phyloP scores from a whole-genome alignment of 2,113 vertebrate genomes.

The Neogobius melanostomus region DNA sequence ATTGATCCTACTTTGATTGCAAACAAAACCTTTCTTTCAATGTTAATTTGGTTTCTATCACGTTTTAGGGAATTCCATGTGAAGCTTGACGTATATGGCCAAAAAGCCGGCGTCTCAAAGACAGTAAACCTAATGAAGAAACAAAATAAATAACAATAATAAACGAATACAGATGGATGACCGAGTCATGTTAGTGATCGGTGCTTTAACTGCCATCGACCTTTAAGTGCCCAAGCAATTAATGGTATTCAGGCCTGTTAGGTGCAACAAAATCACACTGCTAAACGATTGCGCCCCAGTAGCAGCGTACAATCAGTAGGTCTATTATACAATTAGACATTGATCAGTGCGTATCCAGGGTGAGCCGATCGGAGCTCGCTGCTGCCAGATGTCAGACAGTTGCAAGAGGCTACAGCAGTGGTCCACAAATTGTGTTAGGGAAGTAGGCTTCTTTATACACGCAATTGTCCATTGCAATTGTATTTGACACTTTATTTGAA shows the following conservation, averaged over 20 bases:
- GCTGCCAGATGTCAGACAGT: slow-evolving; percentile 84
- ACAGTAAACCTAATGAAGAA: slow-evolving; percentile 33
- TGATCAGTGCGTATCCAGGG: slow-evolving; percentile 65
- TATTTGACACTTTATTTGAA: too few relatives aligned
- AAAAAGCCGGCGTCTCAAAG: too few relatives aligned
- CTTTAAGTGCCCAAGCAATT: slow-evolving; percentile 91
- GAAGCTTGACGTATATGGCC: too few relatives aligned
- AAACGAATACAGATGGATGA: slow-evolving; percentile 69
- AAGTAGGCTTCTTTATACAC: too few relatives aligned
- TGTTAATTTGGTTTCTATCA: background rate
- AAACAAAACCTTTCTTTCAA: background rate
- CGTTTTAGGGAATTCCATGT: background rate
- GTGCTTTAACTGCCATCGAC: slow-evolving; percentile 87
- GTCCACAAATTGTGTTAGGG: too few relatives aligned
- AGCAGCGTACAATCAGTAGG: slow-evolving; percentile 69
- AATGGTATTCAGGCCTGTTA: slow-evolving; percentile 87
- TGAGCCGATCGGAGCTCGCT: slow-evolving; percentile 71
- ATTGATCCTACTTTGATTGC: slow-evolving; percentile 13
- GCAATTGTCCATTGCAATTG: too few relatives aligned
- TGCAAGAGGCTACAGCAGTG: slow-evolving; percentile 61
- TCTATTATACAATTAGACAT: slow-evolving; percentile 46
- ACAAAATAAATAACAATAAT: slow-evolving; percentile 68
- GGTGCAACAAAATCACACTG: slow-evolving; percentile 80
- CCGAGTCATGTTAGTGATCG: slow-evolving; percentile 72
- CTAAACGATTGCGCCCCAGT: slow-evolving; percentile 69